Evolutionary conservation across 2,797 vertebrate genomes (phyloP).

Genomic region (Mareca strepera): DNA sequence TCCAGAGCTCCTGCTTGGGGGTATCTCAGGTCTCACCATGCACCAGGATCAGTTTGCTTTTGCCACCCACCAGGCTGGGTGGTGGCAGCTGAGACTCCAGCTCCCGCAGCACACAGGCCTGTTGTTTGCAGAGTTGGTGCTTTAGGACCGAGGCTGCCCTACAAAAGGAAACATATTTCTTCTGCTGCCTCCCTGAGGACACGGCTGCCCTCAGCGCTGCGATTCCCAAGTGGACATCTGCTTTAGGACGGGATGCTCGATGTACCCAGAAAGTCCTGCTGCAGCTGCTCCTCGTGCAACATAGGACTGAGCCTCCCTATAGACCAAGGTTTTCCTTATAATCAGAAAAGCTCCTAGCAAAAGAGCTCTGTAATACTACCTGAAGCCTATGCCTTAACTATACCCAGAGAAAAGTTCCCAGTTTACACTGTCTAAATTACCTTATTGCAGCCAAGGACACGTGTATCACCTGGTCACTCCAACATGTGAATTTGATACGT

Average conservation of each 20-base stretch:
- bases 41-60: neutral
- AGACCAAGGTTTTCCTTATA: neutral
- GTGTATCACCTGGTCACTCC: neutral
- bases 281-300: neutral
- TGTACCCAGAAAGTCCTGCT: neutral
- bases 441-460: neutral
- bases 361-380: neutral
- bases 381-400: neutral
- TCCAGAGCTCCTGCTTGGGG: rapidly evolving
- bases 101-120: neutral
- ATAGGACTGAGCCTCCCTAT: neutral
- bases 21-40: rapidly evolving
- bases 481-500: neutral
- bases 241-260: neutral
- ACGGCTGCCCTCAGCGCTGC: rapidly evolving
- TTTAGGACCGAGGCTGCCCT: neutral
- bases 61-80: neutral
- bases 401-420: neutral
- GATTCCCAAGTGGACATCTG: rapidly evolving
- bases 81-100: rapidly evolving
- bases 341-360: neutral
- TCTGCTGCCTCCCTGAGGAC: neutral
- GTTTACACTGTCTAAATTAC: neutral
- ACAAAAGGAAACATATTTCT: neutral
- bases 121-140: neutral